Evolutionary conservation across 1,140 invertebrate species (phyloP).

Genomic region (Cheumatopsyche charites): DNA sequence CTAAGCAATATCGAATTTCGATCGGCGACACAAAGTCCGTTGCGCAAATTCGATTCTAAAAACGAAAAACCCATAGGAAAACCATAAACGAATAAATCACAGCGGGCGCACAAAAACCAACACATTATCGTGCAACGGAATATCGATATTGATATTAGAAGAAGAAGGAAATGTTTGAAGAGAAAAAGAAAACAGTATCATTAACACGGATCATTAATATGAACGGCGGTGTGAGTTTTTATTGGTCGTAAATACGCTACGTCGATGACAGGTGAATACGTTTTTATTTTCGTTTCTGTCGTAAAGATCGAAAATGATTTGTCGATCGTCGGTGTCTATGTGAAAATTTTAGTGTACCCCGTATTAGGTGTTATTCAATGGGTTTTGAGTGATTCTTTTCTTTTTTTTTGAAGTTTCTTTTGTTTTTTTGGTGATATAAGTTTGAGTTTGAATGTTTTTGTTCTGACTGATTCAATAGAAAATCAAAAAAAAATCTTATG

Average conservation of each 20-base stretch:
- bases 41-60: too few relatives aligned
- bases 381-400: too few relatives aligned
- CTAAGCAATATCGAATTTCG: too few relatives aligned
- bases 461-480: too few relatives aligned
- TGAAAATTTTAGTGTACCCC: background rate
- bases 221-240: background rate
- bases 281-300: constrained; percentile 24
- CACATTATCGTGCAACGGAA: background rate
- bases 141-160: too few relatives aligned
- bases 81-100: constrained; percentile 10
- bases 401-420: too few relatives aligned
- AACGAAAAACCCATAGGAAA: background rate
- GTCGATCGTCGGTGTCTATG: background rate
- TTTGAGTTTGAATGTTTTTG: too few relatives aligned
- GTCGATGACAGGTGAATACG: constrained; percentile 20
- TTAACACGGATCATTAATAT: constrained; percentile 19
- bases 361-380: too few relatives aligned
- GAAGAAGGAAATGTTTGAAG: too few relatives aligned
- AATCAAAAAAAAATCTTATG: too few relatives aligned
- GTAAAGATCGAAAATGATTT: constrained; percentile 21
- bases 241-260: constrained; percentile 9
- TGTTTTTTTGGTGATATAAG: too few relatives aligned
- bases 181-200: background rate
- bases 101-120: constrained; percentile 10
- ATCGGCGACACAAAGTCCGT: too few relatives aligned